Base-by-base conservation (phyloP, 2,888 invertebrate species). In the Corythucha ciliata region DNA sequence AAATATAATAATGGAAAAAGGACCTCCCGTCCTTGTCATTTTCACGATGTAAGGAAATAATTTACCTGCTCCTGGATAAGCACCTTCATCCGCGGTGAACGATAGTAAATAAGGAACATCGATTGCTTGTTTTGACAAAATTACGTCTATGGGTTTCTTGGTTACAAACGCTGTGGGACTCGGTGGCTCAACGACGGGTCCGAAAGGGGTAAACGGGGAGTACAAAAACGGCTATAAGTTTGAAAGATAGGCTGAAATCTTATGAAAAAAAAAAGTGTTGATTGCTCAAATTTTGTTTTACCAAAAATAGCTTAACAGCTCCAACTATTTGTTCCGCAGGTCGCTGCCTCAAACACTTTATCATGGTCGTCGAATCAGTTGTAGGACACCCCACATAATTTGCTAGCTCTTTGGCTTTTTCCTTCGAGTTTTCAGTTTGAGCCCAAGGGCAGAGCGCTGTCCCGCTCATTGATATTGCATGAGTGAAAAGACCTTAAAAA, bases 381-480 rank as follows among this genome's bases (percentile, higher is more conserved):
- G 70, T 72, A 3, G 79, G 75, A 60, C 85, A 86, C 16, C 81
- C 80, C 12, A 84, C 68, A 12, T 74, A 64, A 10, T 68, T 65
- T 0, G 79, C 80, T 33, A 85, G 63, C 49, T 75, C 70, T 54
- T 71, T 70, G 0, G 83, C 75, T 58, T 81, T 81, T 58, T 77
- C 74, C 1, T 71, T 68, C 0, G 78, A 72, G 24, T 74, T 74
- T 60, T 75, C 72, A 2, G 73, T 69, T 47, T 78, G 69, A 0
- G 77, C 67, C 77, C 78, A 79, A 0, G 79, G 74, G 49, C 76
- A 70, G 14, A 84, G 70, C 0, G 80, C 76, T 2, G 77, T 73
- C 0, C 86, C 86, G 62, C 86, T 85, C 64, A 77, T 75, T 0
- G 83, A 81, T 47, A 81, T 76, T 10, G 79, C 82, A 22, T 74